Percentiles rank a stretch among this genome's conserved stretches.
phyloP scores from a whole-genome alignment of 2,113 vertebrate species.

The Plecturocebus donacophilus region DNA sequence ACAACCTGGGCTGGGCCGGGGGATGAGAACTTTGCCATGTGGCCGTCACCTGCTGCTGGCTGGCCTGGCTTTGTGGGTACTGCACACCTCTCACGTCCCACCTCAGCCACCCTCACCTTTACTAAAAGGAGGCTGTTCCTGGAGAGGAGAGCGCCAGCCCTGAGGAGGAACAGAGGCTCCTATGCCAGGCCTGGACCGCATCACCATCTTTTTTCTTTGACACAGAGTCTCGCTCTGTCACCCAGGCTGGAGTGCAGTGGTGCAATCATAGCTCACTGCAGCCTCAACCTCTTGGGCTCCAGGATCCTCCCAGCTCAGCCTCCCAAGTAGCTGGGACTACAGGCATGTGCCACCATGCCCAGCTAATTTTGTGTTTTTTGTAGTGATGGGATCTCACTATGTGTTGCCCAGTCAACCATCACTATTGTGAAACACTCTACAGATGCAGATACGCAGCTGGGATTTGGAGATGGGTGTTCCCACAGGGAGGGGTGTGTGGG shows the following conservation, averaged over 20 bases:
- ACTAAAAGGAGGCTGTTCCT: background rate
- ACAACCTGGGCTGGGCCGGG: background rate
- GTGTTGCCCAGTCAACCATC: background rate
- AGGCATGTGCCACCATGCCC: background rate
- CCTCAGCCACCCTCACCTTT: background rate
- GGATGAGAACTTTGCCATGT: fast-evolving
- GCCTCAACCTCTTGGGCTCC: background rate
- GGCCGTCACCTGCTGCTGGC: background rate
- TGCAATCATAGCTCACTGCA: too few species aligned
- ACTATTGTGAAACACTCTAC: background rate
- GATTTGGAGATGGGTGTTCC: too few species aligned
- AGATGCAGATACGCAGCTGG: fast-evolving
- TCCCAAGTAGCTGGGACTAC: background rate
- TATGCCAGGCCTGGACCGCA: fast-evolving
- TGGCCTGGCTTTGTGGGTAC: fast-evolving
- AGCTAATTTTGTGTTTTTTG: too few species aligned
- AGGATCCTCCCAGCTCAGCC: background rate
- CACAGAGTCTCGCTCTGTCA: background rate
- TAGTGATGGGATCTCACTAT: background rate
- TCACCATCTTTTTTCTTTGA: background rate
- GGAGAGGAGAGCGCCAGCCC: fast-evolving
- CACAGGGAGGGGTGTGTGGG: background rate
- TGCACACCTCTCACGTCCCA: background rate
- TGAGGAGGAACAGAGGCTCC: background rate
- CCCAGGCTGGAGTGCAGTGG: background rate